phyloP scores from a whole-genome alignment of 2,113 vertebrate genomes.

The Nematolebias whitei region DNA sequence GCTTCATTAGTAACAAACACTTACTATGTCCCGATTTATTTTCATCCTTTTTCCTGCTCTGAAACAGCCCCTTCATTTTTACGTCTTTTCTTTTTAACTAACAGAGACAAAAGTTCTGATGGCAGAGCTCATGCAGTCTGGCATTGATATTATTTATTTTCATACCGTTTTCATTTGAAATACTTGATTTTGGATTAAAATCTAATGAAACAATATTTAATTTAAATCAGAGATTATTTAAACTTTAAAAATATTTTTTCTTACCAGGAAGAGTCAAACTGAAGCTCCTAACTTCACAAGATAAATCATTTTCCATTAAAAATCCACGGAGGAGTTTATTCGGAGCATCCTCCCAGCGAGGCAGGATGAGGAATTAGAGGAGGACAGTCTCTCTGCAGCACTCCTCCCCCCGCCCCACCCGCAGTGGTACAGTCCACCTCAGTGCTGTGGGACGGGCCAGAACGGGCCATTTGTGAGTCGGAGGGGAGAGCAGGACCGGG shows the following conservation, averaged over 20 bases:
- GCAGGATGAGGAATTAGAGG: conserved; percentile 51
- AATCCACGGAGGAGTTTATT: conserved; percentile 1
- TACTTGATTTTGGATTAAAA: not conserved
- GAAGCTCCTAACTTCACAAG: conserved; percentile 28
- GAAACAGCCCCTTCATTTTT: not conserved
- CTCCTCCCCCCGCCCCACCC: conserved; percentile 35
- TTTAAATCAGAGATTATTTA: not conserved
- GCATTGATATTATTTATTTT: not conserved
- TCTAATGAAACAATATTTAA: not conserved
- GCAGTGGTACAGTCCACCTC: conserved; percentile 51
- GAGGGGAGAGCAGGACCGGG: conserved; percentile 8
- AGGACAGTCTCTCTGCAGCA: conserved; percentile 52
- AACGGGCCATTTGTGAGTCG: conserved; percentile 32
- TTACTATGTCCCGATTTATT: conserved; percentile 15
- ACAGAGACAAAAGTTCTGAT: conserved; percentile 8
- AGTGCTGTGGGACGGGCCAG: conserved; percentile 1
- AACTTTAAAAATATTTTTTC: conserved; percentile 23
- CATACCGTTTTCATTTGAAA: not conserved
- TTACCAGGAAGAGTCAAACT: conserved; percentile 49
- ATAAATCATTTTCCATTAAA: not conserved
- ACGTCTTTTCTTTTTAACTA: not conserved
- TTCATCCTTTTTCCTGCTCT: conserved; percentile 7
- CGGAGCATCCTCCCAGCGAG: conserved; percentile 40
- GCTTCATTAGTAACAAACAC: conserved; percentile 39
- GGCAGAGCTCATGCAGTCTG: not conserved